Evolutionary conservation across 2,797 vertebrate species (phyloP).

Genomic region (Aldrovandia affinis): DNA sequence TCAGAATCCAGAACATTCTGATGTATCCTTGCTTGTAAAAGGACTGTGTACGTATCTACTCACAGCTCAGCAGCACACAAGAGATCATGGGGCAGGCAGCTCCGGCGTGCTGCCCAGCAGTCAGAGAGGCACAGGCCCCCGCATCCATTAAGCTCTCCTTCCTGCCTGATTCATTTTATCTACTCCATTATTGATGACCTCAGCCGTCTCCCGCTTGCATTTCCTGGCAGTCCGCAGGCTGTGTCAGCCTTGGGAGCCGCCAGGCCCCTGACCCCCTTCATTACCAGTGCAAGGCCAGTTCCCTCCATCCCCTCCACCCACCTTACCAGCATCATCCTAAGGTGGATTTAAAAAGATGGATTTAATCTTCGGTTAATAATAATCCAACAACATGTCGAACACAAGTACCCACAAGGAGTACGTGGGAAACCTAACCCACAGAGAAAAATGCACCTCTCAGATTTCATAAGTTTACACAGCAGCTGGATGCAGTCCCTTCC

Average conservation of each 20-base stretch:
- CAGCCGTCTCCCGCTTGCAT: slow-evolving; percentile 18
- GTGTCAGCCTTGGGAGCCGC: not conserved
- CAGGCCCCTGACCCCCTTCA: not conserved
- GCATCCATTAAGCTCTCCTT: slow-evolving; percentile 27
- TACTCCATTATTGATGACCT: slow-evolving; percentile 34
- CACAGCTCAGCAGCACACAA: not conserved
- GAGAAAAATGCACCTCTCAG: not conserved
- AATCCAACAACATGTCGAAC: not conserved
- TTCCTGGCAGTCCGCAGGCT: slow-evolving; percentile 27
- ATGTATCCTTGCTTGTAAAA: not conserved
- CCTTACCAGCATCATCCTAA: not conserved
- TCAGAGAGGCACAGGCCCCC: not conserved
- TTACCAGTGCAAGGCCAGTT: not conserved
- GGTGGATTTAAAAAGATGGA: not conserved
- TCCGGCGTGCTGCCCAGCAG: not conserved
- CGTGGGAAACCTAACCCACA: not conserved
- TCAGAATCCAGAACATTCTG: not conserved
- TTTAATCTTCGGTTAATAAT: too few species aligned
- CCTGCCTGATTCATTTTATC: slow-evolving; percentile 23
- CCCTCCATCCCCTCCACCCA: not conserved
- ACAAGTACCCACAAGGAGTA: not conserved
- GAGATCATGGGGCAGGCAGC: not conserved
- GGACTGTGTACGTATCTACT: not conserved
- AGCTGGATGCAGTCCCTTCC: not conserved
- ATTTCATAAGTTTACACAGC: not conserved